Evolutionary conservation across 1,140 invertebrate genomes (phyloP), one percentile per base, ranked within the genome.

Genomic region (Cotesia chilonis): DNA sequence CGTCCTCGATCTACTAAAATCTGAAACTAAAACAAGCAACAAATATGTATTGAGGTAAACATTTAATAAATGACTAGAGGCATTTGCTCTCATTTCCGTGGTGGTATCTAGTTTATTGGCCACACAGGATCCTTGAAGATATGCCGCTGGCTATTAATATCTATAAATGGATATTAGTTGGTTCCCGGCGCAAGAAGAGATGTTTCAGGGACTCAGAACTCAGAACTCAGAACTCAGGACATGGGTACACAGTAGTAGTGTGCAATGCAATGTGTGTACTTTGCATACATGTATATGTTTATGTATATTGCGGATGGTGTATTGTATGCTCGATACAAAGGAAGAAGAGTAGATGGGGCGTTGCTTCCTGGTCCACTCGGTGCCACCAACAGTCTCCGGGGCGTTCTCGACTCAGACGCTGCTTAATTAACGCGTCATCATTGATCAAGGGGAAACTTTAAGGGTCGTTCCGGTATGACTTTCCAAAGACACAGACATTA

Each of bases 351-450:
- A 36, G 38, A 59, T 51, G 71, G 70, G 71, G 64, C 70, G 70
- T 72, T 72, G 51, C 70, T 67, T 67, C 64, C 54, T 72, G 41
- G 65, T 72, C 65, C 64, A 72, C 71, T 72, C 38, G 65, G 65
- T 72, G 71, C 65, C 71, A 68, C 65, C n/a, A 72, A 35, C 71
- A 72, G 65, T 72, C 47, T 68, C 59, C 65, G 37, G 59, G 63
- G 65, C 47, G 51, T 55, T 72, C 55, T 71, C 37, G 10, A 47
- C 47, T 57, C 60, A 65, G 65, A 63, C 71, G 41, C 20, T 72
- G 71, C 71, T 72, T 72, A 72, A 72, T 72, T 72, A 72, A 72
- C 71, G 57, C 71, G 71, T 72, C 71, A 72, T 41, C 71, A 72
- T 72, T 72, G 71, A 72, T 72, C 57, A 72, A 68, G 65, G 65